A percentile compares a stretch with the other conserved stretches of the same genome.
Conservation (phyloP, 2,888 invertebrate genomes). For the Lottia gigantea region DNA sequence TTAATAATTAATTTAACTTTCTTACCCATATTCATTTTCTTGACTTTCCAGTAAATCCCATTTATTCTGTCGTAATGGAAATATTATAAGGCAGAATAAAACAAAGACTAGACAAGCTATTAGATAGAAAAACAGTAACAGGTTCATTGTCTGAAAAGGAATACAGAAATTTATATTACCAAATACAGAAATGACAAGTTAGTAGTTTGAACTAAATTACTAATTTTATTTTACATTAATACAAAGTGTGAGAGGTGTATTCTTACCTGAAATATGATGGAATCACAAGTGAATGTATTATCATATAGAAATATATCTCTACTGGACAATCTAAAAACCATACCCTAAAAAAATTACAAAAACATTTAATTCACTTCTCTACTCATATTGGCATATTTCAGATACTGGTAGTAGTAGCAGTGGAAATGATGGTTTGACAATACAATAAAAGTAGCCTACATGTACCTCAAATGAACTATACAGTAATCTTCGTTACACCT, state of each 20-base stretch:
- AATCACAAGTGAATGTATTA: constrained; percentile 6
- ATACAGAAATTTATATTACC: no score
- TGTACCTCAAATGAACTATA: no score
- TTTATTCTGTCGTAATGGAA: constrained; percentile 17
- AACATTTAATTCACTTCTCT: no score
- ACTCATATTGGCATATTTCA: no score
- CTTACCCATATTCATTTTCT: constrained; percentile 10
- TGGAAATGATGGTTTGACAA: no score
- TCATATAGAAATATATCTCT: constrained; percentile 15
- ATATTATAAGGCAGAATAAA: constrained; percentile 10
- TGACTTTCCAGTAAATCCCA: constrained; percentile 12
- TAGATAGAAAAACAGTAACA: neutral
- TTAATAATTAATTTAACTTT: neutral
- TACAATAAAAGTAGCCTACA: no score
- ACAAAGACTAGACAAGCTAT: constrained; percentile 3
- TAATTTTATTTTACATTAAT: no score
- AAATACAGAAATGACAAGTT: no score
- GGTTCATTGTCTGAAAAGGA: neutral
- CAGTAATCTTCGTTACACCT: no score
- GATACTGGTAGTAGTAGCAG: no score
- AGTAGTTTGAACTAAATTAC: no score
- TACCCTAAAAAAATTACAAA: neutral
- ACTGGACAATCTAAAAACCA: neutral
- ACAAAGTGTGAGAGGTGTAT: neutral
- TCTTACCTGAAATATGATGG: constrained; percentile 14